These are phyloP conservation scores for Drosophila greeni DNA, from an alignment of 2,888 invertebrate genomes.

Conservation along the genomic window DNA sequence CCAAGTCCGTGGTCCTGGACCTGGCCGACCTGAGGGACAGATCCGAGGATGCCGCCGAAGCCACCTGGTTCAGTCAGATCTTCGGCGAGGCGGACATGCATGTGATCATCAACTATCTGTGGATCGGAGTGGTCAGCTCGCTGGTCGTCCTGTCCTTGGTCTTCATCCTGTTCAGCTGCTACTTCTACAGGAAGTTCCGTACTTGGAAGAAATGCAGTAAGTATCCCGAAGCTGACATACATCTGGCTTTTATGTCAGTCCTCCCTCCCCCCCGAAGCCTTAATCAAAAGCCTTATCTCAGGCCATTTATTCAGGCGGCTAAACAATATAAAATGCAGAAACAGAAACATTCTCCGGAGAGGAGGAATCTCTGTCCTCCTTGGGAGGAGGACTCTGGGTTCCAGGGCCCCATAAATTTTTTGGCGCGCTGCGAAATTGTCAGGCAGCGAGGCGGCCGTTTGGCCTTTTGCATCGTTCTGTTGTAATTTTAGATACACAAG, in stretches of 20 bases:
- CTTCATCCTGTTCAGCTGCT: conserved; percentile 78
- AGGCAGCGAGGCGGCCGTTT: conserved; percentile 33
- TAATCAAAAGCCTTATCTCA: conserved; percentile 62
- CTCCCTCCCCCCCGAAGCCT: conserved; percentile 28
- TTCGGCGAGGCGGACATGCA: conserved; percentile 77
- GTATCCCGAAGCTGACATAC: conserved; percentile 50
- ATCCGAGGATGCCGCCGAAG: conserved; percentile 27
- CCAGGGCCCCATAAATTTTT: conserved; percentile 53
- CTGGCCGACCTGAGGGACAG: conserved; percentile 72
- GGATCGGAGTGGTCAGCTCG: conserved; percentile 78
- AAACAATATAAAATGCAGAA: conserved; percentile 69
- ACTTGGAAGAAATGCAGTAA: conserved; percentile 79
- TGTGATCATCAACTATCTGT: conserved; percentile 77
- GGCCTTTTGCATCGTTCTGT: conserved; percentile 43
- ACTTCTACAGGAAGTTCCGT: conserved; percentile 78
- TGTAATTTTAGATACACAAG: conserved; percentile 73
- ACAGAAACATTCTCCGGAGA: conserved; percentile 8
- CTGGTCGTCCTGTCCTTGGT: conserved; percentile 76
- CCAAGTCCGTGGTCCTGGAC: conserved; percentile 76
- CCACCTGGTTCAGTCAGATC: conserved; percentile 64
- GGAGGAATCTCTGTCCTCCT: background rate
- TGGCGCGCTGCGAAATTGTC: conserved; percentile 51
- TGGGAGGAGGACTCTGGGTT: conserved; percentile 34
- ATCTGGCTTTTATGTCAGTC: conserved; percentile 31
- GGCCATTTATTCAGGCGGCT: conserved; percentile 63